Evolutionary conservation across 2,113 vertebrate genomes (phyloP), one percentile per base, ranked within the genome.

Genomic region (Rhinolophus sinicus): DNA sequence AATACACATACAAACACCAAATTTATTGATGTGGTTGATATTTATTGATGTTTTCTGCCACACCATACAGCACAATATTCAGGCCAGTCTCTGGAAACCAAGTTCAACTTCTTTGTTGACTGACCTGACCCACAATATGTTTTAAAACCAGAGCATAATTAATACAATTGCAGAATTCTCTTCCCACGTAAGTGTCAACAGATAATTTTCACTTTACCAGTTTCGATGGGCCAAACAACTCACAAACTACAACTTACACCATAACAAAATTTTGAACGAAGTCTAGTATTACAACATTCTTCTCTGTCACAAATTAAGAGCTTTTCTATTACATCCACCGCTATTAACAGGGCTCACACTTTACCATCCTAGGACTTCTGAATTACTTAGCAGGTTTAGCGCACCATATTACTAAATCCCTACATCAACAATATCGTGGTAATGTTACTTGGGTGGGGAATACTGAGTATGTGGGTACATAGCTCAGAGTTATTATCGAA

Each of bases 131-230:
- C 47, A 70, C 26, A 76, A 18, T 75, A 28, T 60, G 28, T 69
- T 90, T 87, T 72, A 81, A 96, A 94, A 81, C 26, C 22, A 86
- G 9, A 80, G 58, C n/a, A 75, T 60, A 22, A 65, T 52, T 67
- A 81, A 26, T 75, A 24, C 94, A 44, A 90, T 52, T 60, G 24
- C 47, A n/a, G 15, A 56, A 18, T 73, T 78, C 62, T 78, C 72
- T 47, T 90, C 19, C 14, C 28, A 52, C 11, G 4, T 65, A 38
- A 58, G 33, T 47, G 52, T 60, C 58, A 90, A 81, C 38, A 87
- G 81, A 75, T 91, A 91, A 87, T 75, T 87, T 60, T 67, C 65
- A 87, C 16, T 60, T 87, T n/a, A 6, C 5, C 69, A 67, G 44
- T 82, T 93, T 26, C 60, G n/a, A 56, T n/a, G 33, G 44, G 33